Evolutionary conservation across 1,140 invertebrate genomes (phyloP).

Genomic region (Ostrea edulis): DNA sequence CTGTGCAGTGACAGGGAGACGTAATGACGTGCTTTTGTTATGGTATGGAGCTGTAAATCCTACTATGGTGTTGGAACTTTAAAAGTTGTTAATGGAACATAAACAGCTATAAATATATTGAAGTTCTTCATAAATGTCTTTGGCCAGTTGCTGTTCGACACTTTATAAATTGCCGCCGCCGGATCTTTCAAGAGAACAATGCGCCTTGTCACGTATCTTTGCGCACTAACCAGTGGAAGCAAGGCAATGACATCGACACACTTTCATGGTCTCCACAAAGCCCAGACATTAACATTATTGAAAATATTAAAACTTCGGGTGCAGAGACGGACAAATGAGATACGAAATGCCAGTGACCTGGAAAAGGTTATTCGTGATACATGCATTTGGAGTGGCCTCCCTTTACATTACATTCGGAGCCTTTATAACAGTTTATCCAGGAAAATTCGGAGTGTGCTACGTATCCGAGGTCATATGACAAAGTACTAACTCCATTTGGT

Average conservation of each 20-base stretch:
- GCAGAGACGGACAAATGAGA: neutral
- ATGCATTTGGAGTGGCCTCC: no score
- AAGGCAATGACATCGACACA: neutral
- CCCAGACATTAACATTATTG: neutral
- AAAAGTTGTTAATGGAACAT: neutral
- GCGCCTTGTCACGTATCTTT: no score
- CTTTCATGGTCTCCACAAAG: no score
- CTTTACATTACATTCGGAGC: no score
- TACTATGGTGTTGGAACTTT: constrained; percentile 24
- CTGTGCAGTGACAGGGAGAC: neutral
- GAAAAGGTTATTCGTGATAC: no score
- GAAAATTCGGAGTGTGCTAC: no score
- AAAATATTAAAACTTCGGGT: neutral
- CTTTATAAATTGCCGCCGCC: no score
- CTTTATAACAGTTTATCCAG: no score
- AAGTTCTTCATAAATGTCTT: neutral
- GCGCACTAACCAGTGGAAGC: neutral
- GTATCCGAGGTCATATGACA: neutral
- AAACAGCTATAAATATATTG: neutral
- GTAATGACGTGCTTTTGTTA: neutral
- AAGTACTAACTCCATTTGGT: neutral
- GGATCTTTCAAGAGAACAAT: no score
- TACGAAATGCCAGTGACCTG: no score
- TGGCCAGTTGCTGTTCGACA: neutral
- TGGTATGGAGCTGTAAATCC: constrained; percentile 38